Base-by-base conservation (phyloP, 2,888 invertebrate species). In the Falcaria lacertinaria region DNA sequence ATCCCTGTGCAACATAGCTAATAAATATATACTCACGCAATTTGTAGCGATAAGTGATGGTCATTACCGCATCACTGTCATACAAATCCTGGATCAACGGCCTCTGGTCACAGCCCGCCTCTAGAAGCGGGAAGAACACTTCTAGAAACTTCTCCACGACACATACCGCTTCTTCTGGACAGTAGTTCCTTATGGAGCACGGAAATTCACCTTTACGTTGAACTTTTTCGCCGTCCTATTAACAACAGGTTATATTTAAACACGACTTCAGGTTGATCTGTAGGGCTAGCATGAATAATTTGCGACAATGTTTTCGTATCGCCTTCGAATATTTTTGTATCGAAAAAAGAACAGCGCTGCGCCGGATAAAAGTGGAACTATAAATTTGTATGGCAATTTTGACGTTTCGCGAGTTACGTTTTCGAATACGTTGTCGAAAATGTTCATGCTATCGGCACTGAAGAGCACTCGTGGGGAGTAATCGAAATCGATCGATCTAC, bases 111-210 rank as follows among this genome's bases (percentile, higher is more conserved):
- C 50, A 35, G 0, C 51, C 43, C 1, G 86, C 76, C 63, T 95
- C 95, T 48, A 93, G 91, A 1, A 94, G 69, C 0, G 90, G 88
- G 61, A 93, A 95, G 76, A 91, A 94, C 47, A 93, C 90, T 43
- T 92, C 90, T 3, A 94, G 68, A 67, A 94, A 94, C 57, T 91
- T 91, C 43, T 92, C 90, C 0, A 92, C 90, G 0, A 94, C 53
- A 0, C 66, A 69, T 33, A 73, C 69, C 0, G 90, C 87, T 0
- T 82, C 80, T 3, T 71, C 65, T 11, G 89, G 80, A 37, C 92
- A 87, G 69, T 83, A 93, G 63, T 92, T 91, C 15, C 83, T 82
- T 59, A 76, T 71, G 15, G 75, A 58, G 0, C 69, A 55, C 0
- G 91, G 91, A 34, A 92, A 56, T 3, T 80, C 78, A 2, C 81